Percentiles rank a stretch among this genome's conserved stretches.
phyloP scores from a whole-genome alignment of 2,113 vertebrate species.

The Dendropsophus ebraccatus region DNA sequence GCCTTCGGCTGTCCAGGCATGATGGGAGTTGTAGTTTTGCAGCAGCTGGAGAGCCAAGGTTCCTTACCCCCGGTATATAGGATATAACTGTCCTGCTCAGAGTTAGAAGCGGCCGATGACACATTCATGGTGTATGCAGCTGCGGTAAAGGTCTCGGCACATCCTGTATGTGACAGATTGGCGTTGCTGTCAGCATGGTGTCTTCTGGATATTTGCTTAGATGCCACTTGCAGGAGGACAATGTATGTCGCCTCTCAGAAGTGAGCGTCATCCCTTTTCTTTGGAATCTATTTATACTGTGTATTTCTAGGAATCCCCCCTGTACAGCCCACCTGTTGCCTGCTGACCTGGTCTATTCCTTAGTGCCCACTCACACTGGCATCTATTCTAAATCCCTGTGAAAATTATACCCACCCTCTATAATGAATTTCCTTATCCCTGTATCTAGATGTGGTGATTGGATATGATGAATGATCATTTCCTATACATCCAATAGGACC shows the following conservation, averaged over 20 bases:
- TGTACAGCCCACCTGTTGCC: not conserved
- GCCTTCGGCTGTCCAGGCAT: too few relatives aligned
- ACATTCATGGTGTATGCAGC: slow-evolving; percentile 16
- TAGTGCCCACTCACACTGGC: not conserved
- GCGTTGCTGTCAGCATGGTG: not conserved
- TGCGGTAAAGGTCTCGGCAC: slow-evolving; percentile 19
- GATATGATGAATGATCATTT: not conserved
- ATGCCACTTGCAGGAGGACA: not conserved
- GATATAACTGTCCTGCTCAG: not conserved
- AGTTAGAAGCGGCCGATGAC: slow-evolving; percentile 6
- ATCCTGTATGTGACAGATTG: slow-evolving; percentile 10
- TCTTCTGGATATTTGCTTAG: not conserved
- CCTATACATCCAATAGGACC: not conserved
- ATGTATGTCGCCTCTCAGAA: not conserved
- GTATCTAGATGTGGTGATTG: too few relatives aligned
- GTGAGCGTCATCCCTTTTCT: not conserved
- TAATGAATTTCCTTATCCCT: too few relatives aligned
- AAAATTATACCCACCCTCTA: not conserved
- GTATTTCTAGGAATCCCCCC: not conserved
- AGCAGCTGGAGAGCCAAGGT: too few relatives aligned
- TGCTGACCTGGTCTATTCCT: not conserved
- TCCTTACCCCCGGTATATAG: too few relatives aligned
- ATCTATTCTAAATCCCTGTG: not conserved
- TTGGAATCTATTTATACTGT: not conserved
- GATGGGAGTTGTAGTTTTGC: too few relatives aligned